Percentiles rank a stretch among this genome's conserved stretches.
Evolutionary conservation across 35 echinoderm and acorn worm genomes (phyloP).

Genomic region (Anneissia japonica): DNA sequence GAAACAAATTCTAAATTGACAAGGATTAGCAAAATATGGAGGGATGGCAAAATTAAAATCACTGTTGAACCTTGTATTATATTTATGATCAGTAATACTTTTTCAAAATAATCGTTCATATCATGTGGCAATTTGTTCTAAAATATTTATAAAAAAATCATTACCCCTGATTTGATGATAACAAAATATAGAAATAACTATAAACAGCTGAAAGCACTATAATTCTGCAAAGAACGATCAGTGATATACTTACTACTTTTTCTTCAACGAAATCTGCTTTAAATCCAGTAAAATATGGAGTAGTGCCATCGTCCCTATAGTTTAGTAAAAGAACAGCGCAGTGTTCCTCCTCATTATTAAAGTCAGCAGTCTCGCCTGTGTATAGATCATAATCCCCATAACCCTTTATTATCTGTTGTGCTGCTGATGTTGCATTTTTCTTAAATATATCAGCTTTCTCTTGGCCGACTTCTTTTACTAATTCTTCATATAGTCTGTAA

Average conservation of each 20-base stretch:
- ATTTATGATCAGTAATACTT: too few species aligned
- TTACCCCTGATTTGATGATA: too few species aligned
- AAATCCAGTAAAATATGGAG: neutral
- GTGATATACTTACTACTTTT: neutral
- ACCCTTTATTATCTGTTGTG: neutral
- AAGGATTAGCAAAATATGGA: too few species aligned
- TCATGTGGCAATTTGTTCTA: too few species aligned
- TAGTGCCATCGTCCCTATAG: neutral
- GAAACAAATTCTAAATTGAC: too few species aligned
- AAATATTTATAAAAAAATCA: too few species aligned
- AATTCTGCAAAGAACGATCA: too few species aligned
- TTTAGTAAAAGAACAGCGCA: neutral
- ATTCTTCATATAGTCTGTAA: neutral
- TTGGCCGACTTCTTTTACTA: neutral
- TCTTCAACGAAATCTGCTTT: neutral
- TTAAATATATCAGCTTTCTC: neutral
- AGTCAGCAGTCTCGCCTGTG: neutral
- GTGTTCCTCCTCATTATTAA: neutral
- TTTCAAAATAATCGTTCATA: too few species aligned
- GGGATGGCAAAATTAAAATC: too few species aligned
- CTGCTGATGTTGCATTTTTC: neutral
- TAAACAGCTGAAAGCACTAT: too few species aligned
- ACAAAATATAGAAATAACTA: too few species aligned
- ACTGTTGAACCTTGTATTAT: too few species aligned
- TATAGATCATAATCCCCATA: neutral